These are phyloP conservation scores for Pyrocephalus nanus DNA, from an alignment of 2,797 vertebrate genomes.

Conservation along the genomic window DNA sequence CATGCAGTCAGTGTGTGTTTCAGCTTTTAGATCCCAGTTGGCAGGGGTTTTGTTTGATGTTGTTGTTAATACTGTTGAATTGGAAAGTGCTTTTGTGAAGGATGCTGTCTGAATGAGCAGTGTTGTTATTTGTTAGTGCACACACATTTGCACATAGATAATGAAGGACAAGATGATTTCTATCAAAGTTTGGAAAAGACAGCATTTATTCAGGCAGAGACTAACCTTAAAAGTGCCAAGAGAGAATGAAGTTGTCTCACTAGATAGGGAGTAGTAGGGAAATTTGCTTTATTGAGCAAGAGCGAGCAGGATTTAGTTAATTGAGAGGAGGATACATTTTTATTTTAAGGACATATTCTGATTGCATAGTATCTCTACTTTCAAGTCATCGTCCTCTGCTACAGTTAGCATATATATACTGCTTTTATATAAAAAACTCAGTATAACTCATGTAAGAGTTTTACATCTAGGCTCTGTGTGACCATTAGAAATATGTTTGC, in stretches of 20 bases:
- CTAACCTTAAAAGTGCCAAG: constrained; percentile 5
- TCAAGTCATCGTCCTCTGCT: background rate
- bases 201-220: background rate
- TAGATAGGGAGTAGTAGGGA: background rate
- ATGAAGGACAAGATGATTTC: constrained; percentile 23
- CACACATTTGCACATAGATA: background rate
- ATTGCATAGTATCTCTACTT: background rate
- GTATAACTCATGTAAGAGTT: background rate
- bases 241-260: background rate
- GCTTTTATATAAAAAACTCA: background rate
- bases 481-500: background rate
- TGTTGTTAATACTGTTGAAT: constrained; percentile 9
- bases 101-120: background rate
- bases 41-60: background rate
- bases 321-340: background rate
- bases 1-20: background rate
- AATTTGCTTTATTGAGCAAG: background rate
- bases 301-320: background rate
- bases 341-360: background rate
- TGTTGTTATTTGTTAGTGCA: constrained; percentile 13
- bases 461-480: background rate
- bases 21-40: background rate
- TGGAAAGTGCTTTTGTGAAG: background rate
- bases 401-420: background rate
- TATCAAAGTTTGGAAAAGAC: background rate